These are phyloP conservation scores for Armadillidium nasatum DNA, from an alignment of 1,140 invertebrate species.

Conservation along the genomic window DNA sequence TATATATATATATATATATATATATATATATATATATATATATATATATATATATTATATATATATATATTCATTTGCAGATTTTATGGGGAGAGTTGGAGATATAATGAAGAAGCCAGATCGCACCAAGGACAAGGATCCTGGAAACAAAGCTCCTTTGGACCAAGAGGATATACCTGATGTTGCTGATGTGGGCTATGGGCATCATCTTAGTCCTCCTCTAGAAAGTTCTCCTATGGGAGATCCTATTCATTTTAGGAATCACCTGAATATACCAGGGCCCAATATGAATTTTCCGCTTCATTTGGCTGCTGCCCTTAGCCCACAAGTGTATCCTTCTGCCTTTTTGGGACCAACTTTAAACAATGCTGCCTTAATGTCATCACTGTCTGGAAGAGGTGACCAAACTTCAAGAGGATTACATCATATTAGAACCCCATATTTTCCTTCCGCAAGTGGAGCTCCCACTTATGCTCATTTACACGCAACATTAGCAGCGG, in stretches of 20 bases:
- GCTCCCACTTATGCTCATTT: neutral
- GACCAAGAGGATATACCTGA: neutral
- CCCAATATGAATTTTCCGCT: neutral
- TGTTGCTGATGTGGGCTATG: neutral
- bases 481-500: neutral
- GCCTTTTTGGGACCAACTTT: neutral
- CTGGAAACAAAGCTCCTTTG: neutral
- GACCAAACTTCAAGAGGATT: neutral
- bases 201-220: neutral
- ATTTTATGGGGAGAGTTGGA: neutral
- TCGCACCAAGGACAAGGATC: neutral
- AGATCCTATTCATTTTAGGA: neutral
- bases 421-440: neutral
- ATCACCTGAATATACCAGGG: neutral
- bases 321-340: neutral
- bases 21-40: neutral
- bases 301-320: neutral
- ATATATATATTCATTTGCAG: neutral
- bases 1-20: slow-evolving; percentile 1
- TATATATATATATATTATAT: neutral
- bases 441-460: neutral
- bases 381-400: neutral
- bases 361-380: neutral
- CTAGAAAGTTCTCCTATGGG: neutral
- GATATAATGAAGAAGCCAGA: neutral